Evolutionary conservation across 2,797 vertebrate species (phyloP).

Genomic region (Brachyrhaphis roseni): DNA sequence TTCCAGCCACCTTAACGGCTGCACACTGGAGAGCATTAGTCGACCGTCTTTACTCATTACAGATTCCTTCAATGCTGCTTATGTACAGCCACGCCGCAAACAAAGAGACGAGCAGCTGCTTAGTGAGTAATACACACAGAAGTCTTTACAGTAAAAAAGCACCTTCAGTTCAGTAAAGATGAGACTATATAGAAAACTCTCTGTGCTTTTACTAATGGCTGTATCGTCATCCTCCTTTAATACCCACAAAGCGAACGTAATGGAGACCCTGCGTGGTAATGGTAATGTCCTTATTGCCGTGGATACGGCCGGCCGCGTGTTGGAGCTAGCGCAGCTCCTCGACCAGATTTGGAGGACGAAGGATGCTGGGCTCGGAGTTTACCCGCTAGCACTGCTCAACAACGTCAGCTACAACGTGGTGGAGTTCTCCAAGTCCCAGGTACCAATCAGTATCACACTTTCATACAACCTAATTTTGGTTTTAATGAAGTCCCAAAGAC

Average conservation of each 20-base stretch:
- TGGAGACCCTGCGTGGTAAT: conserved; percentile 95
- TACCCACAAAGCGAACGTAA: conserved; percentile 87
- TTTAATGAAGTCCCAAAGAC: background rate
- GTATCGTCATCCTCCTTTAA: background rate
- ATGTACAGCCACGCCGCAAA: conserved; percentile 95
- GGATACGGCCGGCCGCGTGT: conserved; percentile 95
- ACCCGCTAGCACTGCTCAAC: conserved; percentile 94
- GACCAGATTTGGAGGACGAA: conserved; percentile 99
- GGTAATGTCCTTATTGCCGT: conserved; percentile 96
- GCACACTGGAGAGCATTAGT: conserved; percentile 93
- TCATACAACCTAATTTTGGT: background rate
- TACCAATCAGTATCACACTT: conserved; percentile 52
- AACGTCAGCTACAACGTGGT: conserved; percentile 99
- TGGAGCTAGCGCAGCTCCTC: conserved; percentile 96
- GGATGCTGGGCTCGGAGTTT: conserved; percentile 94
- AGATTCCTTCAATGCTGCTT: conserved; percentile 96
- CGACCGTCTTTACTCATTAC: conserved; percentile 97
- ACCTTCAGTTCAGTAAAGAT: background rate
- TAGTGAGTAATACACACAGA: conserved; percentile 82
- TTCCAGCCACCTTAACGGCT: conserved; percentile 94
- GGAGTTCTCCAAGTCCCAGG: conserved; percentile 99
- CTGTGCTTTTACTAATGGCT: background rate
- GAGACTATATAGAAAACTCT: background rate
- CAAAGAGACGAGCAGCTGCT: conserved; percentile 97
- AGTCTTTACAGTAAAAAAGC: background rate